Evolutionary conservation across 2,888 invertebrate genomes (phyloP).

Genomic region (Nymphalis c-album): DNA sequence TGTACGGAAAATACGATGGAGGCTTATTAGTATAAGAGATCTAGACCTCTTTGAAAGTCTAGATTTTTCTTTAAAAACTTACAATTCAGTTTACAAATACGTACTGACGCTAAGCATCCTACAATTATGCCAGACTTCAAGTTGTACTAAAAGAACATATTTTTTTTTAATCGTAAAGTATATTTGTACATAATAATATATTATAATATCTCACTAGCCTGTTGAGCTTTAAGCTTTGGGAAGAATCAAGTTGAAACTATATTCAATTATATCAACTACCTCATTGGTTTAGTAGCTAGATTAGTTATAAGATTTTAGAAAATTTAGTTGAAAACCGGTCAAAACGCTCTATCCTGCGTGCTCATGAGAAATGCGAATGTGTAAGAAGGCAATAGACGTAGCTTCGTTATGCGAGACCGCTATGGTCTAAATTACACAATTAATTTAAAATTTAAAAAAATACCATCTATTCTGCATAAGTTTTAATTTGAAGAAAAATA

Average conservation of each 20-base stretch:
- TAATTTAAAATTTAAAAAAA: too few species aligned
- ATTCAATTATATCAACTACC: too few species aligned
- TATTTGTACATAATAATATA: too few species aligned
- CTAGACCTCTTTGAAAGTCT: conserved; percentile 17
- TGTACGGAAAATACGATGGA: conserved; percentile 12
- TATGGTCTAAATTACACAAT: too few species aligned
- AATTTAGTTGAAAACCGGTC: too few species aligned
- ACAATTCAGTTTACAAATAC: conserved; percentile 9
- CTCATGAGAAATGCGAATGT: too few species aligned
- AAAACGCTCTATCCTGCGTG: too few species aligned
- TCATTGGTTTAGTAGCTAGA: too few species aligned
- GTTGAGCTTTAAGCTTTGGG: neutral
- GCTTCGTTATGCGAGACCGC: too few species aligned
- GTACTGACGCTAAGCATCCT: conserved; percentile 11
- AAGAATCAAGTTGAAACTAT: too few species aligned
- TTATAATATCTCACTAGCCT: neutral
- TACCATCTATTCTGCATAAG: neutral
- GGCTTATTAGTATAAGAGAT: conserved; percentile 23
- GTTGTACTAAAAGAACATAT: neutral
- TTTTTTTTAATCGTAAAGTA: neutral
- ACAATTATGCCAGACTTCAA: conserved; percentile 14
- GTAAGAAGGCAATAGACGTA: too few species aligned
- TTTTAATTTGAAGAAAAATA: neutral
- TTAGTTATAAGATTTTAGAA: too few species aligned
- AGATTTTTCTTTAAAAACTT: conserved; percentile 20